Base-by-base conservation (phyloP, 2,113 vertebrate genomes). In the Crotalus viridis region DNA sequence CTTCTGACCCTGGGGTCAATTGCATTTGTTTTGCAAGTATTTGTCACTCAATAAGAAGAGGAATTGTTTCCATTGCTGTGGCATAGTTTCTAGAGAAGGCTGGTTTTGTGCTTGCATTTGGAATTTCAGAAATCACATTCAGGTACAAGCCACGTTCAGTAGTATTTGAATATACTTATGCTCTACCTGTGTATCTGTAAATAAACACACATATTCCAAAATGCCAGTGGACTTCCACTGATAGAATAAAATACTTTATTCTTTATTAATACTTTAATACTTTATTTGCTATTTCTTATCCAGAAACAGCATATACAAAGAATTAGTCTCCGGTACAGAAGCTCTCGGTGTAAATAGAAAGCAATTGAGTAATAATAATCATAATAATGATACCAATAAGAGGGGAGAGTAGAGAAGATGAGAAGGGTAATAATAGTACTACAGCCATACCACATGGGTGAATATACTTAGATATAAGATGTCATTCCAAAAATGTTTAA, bases 11-110 rank as follows among this genome's bases (percentile, higher is more conserved):
- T 69, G 43, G 85, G 51, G 57, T 89, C 55, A 89, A 56, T 85
- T 92, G 28, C 10, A 86, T 56, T 85, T 64, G 69, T 91, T 33
- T 24, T 26, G 0, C 88, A 87, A 48, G 92, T 93, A 92, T 91
- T 93, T 57, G 85, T 91, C 90, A 39, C 39, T 94, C 94, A 90
- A 85, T 57, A 55, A 92, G 54, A 93, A 56, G 59, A 33, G 85
- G 81, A 85, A 19, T 28, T 61, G 19, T 56, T 88, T 55, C 87
- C 39, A 9, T 3, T 39, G 19, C 46, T 59, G 61, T 69, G 91
- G 61, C 93, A 93, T 89, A 93, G 88, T 89, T 94, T 89, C 92
- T 48, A 69, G 74, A 15, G 4, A 54, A 88, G 51, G 5, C 28
- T 89, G 59, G 55, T 10, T 94, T 91, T 93, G 85, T 56, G 85